Conservation (phyloP, 2,888 invertebrate genomes). For the Hemistola chrysoprasaria region DNA sequence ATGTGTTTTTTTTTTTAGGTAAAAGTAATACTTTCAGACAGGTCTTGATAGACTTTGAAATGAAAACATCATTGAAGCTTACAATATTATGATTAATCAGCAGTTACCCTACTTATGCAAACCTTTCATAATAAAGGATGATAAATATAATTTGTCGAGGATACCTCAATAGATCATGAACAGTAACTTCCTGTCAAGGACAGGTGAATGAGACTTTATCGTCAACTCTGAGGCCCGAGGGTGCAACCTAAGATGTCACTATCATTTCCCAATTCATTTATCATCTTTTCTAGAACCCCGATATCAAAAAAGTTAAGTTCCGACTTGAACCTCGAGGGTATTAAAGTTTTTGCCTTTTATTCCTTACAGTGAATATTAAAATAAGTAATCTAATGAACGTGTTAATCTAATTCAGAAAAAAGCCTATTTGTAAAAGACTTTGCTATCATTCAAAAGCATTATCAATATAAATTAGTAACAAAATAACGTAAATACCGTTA, state of each 20-base stretch:
- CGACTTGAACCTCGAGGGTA: constrained; percentile 9
- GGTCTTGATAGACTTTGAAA: too few species aligned
- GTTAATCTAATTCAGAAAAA: too few species aligned
- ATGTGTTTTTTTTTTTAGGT: too few species aligned
- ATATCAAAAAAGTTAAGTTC: constrained; percentile 25
- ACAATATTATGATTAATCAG: too few species aligned
- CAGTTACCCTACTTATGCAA: constrained; percentile 43
- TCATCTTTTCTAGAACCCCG: constrained; percentile 42
- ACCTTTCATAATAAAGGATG: constrained; percentile 49
- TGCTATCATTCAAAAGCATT: too few species aligned
- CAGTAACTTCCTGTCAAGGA: constrained; percentile 55
- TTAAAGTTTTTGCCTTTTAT: background rate
- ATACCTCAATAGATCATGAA: constrained; percentile 42
- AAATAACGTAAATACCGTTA: constrained; percentile 5
- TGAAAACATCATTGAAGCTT: too few species aligned
- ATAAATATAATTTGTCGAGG: constrained; percentile 53
- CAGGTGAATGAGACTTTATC: constrained; percentile 72
- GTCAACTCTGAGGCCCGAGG: constrained; percentile 44
- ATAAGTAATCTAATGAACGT: too few species aligned
- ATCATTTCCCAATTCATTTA: constrained; percentile 58
- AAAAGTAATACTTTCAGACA: too few species aligned
- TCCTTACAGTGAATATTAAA: too few species aligned
- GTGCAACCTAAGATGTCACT: constrained; percentile 56
- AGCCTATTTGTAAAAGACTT: too few species aligned
- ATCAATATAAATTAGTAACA: too few species aligned